Evolutionary conservation across 2,888 invertebrate species (phyloP).

Genomic region (Nomada hirtipes): DNA sequence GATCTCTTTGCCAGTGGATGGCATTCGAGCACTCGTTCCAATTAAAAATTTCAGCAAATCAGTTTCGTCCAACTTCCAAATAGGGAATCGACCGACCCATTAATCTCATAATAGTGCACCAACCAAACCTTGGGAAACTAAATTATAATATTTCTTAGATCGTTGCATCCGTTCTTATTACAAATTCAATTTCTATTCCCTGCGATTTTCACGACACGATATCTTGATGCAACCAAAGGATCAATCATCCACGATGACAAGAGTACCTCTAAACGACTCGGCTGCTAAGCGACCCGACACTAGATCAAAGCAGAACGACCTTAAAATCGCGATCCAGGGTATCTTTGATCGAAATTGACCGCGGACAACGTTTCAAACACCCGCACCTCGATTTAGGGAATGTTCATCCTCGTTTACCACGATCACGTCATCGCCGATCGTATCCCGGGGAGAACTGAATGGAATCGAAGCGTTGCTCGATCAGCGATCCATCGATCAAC

Average conservation of each 20-base stretch:
- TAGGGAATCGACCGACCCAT: no score
- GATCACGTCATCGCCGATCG: conserved; percentile 54
- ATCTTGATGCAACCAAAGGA: neutral
- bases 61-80: neutral
- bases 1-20: neutral
- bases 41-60: neutral
- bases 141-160: no score
- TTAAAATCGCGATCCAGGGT: neutral
- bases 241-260: no score
- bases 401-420: conserved; percentile 44
- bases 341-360: conserved; percentile 18
- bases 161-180: neutral
- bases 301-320: neutral
- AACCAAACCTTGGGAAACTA: no score
- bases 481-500: conserved; percentile 55
- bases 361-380: conserved; percentile 11
- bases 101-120: no score
- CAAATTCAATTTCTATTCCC: neutral
- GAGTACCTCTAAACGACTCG: neutral
- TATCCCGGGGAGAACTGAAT: conserved; percentile 30
- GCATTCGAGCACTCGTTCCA: neutral
- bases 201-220: neutral
- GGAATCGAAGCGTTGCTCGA: conserved; percentile 21
- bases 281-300: neutral
- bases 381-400: conserved; percentile 38